phyloP scores from a whole-genome alignment of 1,140 invertebrate species.

The Drosophila nannoptera region DNA sequence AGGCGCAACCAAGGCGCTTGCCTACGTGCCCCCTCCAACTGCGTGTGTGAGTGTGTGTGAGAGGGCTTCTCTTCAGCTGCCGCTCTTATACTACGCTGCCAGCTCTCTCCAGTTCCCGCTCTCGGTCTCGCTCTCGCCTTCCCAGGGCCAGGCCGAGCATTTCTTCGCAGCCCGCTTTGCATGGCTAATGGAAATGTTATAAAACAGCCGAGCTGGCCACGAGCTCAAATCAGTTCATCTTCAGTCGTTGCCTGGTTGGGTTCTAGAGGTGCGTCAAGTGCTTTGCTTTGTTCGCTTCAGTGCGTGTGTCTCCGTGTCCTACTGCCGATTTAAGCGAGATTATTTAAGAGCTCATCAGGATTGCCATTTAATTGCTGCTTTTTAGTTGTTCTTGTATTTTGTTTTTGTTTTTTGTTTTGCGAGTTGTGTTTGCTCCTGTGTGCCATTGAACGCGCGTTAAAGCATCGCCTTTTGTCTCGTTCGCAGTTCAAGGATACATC shows the following conservation, averaged over 20 bases:
- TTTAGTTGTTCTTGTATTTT: background rate
- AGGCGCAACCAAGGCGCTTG: slow-evolving; percentile 50
- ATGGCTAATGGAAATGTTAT: slow-evolving; percentile 78
- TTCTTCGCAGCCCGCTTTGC: slow-evolving; percentile 49
- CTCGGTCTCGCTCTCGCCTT: slow-evolving; percentile 10
- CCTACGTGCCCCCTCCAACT: slow-evolving; percentile 39
- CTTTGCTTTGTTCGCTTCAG: slow-evolving; percentile 3
- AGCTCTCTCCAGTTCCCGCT: slow-evolving; percentile 5
- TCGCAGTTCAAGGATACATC: slow-evolving; percentile 67
- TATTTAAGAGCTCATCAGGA: slow-evolving; percentile 50
- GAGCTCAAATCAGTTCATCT: slow-evolving; percentile 74
- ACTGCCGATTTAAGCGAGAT: slow-evolving; percentile 12
- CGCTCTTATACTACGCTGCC: slow-evolving; percentile 14
- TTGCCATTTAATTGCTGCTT: slow-evolving; percentile 7
- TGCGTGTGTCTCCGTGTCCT: slow-evolving; percentile 19
- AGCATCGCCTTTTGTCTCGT: slow-evolving; percentile 43
- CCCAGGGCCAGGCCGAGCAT: slow-evolving; percentile 49
- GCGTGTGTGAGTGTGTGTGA: background rate
- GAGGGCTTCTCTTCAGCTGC: slow-evolving; percentile 52
- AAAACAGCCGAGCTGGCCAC: slow-evolving; percentile 59
- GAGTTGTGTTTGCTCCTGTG: background rate
- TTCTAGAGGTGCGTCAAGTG: slow-evolving; percentile 55
- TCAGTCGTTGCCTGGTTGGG: slow-evolving; percentile 69
- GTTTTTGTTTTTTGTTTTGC: slow-evolving; percentile 15
- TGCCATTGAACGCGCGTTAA: slow-evolving; percentile 33